These are phyloP conservation scores for Oceanodroma tethys DNA, from an alignment of 2,113 vertebrate genomes.

Conservation along the genomic window DNA sequence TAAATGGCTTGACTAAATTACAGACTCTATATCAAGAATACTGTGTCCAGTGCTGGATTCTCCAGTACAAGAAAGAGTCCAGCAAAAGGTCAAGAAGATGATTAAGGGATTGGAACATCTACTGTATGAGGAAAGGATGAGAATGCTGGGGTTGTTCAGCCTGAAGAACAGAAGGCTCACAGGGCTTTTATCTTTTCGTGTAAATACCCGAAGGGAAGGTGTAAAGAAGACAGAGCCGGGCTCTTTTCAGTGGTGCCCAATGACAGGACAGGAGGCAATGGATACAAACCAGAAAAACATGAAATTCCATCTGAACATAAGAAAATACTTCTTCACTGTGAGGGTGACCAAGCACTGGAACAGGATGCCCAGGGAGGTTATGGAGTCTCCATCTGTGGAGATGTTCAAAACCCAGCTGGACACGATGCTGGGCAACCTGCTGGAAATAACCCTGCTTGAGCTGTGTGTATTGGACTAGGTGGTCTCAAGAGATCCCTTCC, in stretches of 20 bases:
- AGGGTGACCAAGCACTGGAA: background rate
- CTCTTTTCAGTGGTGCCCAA: background rate
- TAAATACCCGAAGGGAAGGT: background rate
- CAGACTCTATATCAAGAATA: background rate
- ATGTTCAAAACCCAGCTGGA: background rate
- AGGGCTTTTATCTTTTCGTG: background rate
- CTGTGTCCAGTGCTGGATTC: background rate
- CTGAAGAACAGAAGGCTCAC: background rate
- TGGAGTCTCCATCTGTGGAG: background rate
- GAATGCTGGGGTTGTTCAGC: background rate
- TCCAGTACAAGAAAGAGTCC: background rate
- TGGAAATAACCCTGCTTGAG: background rate
- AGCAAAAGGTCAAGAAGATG: background rate
- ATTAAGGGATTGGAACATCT: background rate
- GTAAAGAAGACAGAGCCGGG: background rate
- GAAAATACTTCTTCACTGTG: background rate
- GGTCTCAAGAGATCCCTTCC: background rate
- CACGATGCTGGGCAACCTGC: background rate
- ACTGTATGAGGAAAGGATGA: background rate
- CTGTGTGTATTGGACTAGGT: background rate
- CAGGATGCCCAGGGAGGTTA: background rate
- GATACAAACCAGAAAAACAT: background rate
- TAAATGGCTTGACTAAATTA: background rate
- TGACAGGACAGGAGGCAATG: background rate
- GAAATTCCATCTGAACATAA: background rate